Evolutionary conservation across 2,888 invertebrate species (phyloP), one percentile per base, ranked within the genome.

Genomic region (Ctenicera cuprea): DNA sequence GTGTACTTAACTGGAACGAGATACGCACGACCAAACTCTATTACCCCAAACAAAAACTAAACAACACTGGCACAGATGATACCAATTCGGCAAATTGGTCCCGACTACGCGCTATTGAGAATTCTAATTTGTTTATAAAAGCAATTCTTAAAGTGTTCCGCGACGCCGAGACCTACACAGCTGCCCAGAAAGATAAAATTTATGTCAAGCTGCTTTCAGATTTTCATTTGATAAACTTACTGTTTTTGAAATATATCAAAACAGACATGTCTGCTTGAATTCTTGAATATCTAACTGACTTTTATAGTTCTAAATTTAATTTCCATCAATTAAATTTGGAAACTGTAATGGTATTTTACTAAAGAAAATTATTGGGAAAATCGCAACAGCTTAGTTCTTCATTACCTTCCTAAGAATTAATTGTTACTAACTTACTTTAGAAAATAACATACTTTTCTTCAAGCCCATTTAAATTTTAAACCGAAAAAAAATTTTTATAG

Each of bases 1-100:
- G 84, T 85, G 85, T 87, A 86, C 86, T 86, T 87, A 86, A 84
- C 83, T 83, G 85, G 85, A 86, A 85, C 86, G 85, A 85, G 83
- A 84, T 83, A 82, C 81, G 80, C 77, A 78, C 78, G 75, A 80
- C 80, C 78, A 78, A 78, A 76, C 78, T 80, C 79, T 80, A 78
- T 82, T 83, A 82, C 82, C 80, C 80, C 78, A 75, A 80, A 82
- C 82, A 82, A 83, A 82, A 83, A 82, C 78, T 79, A 73, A 75
- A 73, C 64, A 64, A 69, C 62, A 81, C 77, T 77, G 77, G 77
- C 80, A 76, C 79, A 79, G 77, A 79, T 70, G 73, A 73, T 71
- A 64, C 61, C 68, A 70, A 69, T 73, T 71, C 69, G 75, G 75
- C 73, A 75, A 74, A 79, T 76, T 73, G 69, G 71, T 73, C 63